These are phyloP conservation scores for Anser brachyrhynchus DNA, from an alignment of 2,113 vertebrate species.

Conservation along the genomic window DNA sequence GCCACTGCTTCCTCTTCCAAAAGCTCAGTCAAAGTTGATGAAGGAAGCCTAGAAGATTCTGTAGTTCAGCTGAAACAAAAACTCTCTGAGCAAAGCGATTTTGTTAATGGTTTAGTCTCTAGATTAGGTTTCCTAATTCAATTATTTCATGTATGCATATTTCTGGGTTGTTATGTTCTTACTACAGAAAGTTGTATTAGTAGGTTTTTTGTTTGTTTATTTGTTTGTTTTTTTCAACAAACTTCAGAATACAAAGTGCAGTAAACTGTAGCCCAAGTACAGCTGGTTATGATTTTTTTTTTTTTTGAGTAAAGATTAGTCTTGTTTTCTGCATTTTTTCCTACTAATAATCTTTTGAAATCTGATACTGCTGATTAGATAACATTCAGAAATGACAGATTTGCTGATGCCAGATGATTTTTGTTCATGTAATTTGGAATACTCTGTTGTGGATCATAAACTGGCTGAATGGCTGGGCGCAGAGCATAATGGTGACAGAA, in stretches of 20 bases:
- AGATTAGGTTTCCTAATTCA: not conserved
- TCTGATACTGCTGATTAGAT: not conserved
- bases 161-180: not conserved
- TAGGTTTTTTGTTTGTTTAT: not conserved
- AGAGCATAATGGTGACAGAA: too few species aligned
- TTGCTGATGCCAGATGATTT: not conserved
- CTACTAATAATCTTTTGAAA: not conserved
- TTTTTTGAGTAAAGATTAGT: not conserved
- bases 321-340: not conserved
- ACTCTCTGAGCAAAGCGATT: not conserved
- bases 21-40: not conserved
- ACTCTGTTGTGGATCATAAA: not conserved
- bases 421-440: not conserved
- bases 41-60: not conserved
- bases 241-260: not conserved
- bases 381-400: not conserved
- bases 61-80: not conserved
- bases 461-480: too few species aligned
- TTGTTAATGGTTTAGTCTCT: not conserved
- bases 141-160: not conserved
- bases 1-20: not conserved
- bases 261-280: not conserved
- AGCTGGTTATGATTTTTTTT: not conserved
- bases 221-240: not conserved
- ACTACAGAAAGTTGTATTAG: not conserved